Evolutionary conservation across 2,113 vertebrate species (phyloP), one percentile per base, ranked within the genome.

Genomic region (Lichenostomus cassidix): DNA sequence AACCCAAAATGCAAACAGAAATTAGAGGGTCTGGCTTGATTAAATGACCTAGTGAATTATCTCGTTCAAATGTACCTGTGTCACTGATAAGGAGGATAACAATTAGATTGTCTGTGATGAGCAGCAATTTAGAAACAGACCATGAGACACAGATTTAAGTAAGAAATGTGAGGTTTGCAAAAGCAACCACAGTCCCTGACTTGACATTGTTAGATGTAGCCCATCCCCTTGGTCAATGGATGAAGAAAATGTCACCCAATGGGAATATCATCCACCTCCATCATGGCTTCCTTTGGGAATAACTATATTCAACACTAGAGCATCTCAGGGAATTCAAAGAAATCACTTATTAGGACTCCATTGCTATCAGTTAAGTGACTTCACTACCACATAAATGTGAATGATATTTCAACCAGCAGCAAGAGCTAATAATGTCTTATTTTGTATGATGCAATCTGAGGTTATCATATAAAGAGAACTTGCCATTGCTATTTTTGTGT

Each of bases 401-500:
- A 29, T 62, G 21, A 56, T 90, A 88, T 83, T 96, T 92, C 86
- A 91, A 68, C 33, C 20, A 84, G 50, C 60, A 89, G 44, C 55
- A 83, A 58, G 11, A 90, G 29, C 52, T 63, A 89, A 83, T 64
- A 50, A 84, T 33, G 31, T 58, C 74, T 83, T 63, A 62, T 62
- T 92, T 92, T 80, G 41, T 60, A 37, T 73, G 75, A 84, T 49
- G 37, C 55, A 85, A 80, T 94, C 83, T 87, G 49, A 78, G 46
- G 67, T 90, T 95, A 70, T 77, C 88, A 44, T 31, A 70, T 44
- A 92, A 76, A 93, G 42, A 79, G 73, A 87, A 28, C 52, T 88
- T 42, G 33, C 27, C 46, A 39, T 41, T 82, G 59, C 60, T 94
- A 92, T 95, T 95, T 97, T 91, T 73, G 50, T 59, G 63, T 74